Evolutionary conservation across 1,140 invertebrate genomes (phyloP).

Genomic region (Bursaphelenchus mucronatus): DNA sequence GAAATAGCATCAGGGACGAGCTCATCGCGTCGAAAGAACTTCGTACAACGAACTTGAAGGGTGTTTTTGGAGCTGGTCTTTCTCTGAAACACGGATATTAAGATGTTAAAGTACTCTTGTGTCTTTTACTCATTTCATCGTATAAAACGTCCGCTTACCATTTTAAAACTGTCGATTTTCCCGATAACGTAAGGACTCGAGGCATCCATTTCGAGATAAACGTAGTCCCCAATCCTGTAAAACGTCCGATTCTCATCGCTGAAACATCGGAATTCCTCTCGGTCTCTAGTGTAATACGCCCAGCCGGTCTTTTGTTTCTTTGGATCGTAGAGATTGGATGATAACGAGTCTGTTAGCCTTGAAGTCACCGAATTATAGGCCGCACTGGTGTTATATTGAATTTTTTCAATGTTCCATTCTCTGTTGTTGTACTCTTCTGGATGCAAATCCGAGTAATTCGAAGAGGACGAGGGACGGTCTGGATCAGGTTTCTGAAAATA

Average conservation of each 20-base stretch:
- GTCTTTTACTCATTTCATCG: no score
- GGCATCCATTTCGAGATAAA: conserved; percentile 26
- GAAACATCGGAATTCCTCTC: conserved; percentile 34
- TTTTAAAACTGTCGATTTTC: conserved; percentile 34
- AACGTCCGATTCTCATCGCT: conserved; percentile 21
- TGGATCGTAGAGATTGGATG: conserved; percentile 1
- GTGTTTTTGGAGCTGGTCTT: no score
- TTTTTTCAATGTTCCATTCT: conserved; percentile 10
- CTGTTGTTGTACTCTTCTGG: conserved; percentile 1
- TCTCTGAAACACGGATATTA: no score
- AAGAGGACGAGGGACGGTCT: background rate
- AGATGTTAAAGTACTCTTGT: no score
- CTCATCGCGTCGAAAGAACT: conserved; percentile 61
- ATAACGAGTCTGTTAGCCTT: conserved; percentile 6
- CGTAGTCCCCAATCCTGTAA: conserved; percentile 33
- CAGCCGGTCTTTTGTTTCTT: conserved; percentile 27
- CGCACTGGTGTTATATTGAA: conserved; percentile 9
- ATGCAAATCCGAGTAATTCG: background rate
- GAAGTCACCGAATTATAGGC: conserved; percentile 14
- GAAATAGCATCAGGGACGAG: conserved; percentile 60
- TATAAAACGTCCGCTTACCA: conserved; percentile 26
- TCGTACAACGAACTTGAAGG: conserved; percentile 29
- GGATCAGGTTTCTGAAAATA: no score
- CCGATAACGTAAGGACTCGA: conserved; percentile 31
- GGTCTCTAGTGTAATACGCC: conserved; percentile 25